Base-by-base conservation (phyloP, 2,113 vertebrate species). In the Calypte anna region DNA sequence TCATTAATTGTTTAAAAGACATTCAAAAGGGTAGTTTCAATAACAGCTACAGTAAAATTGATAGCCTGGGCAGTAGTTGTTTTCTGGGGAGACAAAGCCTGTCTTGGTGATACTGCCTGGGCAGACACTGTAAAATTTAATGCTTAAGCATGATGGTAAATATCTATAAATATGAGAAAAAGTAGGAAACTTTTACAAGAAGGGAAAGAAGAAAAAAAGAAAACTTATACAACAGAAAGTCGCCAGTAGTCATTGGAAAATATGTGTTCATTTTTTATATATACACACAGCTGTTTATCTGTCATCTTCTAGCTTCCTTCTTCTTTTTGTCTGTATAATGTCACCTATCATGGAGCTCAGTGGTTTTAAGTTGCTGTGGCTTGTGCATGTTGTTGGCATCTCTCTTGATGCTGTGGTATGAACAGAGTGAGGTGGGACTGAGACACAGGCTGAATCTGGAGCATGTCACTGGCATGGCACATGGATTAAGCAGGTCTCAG, bases 401-500 rank as follows among this genome's bases (percentile, higher is more conserved):
- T 58, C 14, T 40, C 19, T 72, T 67, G 36, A 12, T 90, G 27
- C 21, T 18, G 27, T 23, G 12, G 6, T 48, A 30, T 0, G 1
- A 68, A 23, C 4, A 6, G 0, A 0, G 16, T 57, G 27, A 20
- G 15, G 12, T 92, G 59, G 10, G 48, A 36, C 14, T 50, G n/a
- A 9, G 61, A 19, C 6, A 6, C 55, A 40, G 64, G 19, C 14
- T 0, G 7, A 13, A 12, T 14, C 25, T 46, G 64, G 23, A 58
- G 22, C 3, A 1, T 28, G 31, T 33, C 7, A 0, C 24, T 10
- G 12, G 27, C 36, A 12, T 0, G 0, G 40, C 36, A n/a, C 24
- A 7, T 40, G 40, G 40, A 40, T 40, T 13, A 40, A 40, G 40
- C 40, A 40, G 40, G 40, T 40, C 40, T 40, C 40, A 57, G 28